Evolutionary conservation across 2,113 vertebrate genomes (phyloP).

Genomic region (Telmatochromis bifrenatus): DNA sequence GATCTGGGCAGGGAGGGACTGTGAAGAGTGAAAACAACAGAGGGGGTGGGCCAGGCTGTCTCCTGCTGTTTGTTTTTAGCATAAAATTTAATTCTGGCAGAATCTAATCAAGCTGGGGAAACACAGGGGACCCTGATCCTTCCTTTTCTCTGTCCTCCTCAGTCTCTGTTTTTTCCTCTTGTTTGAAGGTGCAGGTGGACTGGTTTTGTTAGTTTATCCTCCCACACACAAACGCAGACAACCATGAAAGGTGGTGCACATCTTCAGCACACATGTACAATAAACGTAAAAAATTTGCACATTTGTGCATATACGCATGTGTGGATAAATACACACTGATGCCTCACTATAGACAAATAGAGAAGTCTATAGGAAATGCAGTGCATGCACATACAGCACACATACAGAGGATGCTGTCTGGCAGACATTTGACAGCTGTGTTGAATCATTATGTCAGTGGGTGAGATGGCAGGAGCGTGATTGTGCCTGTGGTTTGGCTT

Average conservation of each 20-base stretch:
- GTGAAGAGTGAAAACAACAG: neutral
- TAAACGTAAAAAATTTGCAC: neutral
- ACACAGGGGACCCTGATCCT: constrained; percentile 10
- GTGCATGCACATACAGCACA: neutral
- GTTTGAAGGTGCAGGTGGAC: constrained; percentile 26
- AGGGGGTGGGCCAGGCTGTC: neutral
- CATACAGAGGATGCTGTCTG: neutral
- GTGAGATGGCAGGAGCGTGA: constrained; percentile 34
- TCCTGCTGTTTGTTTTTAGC: constrained; percentile 39
- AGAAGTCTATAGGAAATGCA: neutral
- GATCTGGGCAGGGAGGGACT: neutral
- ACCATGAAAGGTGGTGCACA: neutral
- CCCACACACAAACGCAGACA: neutral
- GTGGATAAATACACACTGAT: neutral
- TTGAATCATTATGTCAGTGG: constrained; percentile 41
- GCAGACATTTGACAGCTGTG: constrained; percentile 17
- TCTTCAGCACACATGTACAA: neutral
- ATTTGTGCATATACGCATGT: neutral
- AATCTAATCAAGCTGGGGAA: constrained; percentile 23
- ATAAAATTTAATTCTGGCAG: constrained; percentile 31
- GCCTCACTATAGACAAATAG: neutral
- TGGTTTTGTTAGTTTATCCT: neutral
- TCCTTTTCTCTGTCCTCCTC: neutral
- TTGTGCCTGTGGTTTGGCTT: constrained; percentile 24
- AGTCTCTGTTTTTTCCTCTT: neutral